Percentiles rank a stretch among this genome's conserved stretches.
Evolutionary conservation across 2,888 invertebrate species (phyloP).

Genomic region (Rhingia campestris): DNA sequence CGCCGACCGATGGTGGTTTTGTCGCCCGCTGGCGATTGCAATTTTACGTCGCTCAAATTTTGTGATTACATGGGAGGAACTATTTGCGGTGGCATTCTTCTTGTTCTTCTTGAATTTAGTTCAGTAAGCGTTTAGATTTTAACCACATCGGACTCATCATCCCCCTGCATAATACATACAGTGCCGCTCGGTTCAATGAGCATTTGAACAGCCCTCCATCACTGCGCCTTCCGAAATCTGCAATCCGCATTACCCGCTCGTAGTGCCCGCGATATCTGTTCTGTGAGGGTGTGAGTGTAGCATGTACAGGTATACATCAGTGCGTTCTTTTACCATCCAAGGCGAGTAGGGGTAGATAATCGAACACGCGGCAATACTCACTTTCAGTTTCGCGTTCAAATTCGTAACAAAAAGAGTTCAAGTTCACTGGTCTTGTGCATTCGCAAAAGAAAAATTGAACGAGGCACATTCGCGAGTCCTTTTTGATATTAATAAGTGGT

Average conservation of each 20-base stretch:
- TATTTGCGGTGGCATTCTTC: slow-evolving; percentile 44
- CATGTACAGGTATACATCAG: slow-evolving; percentile 10
- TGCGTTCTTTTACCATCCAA: slow-evolving; percentile 31
- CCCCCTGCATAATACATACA: slow-evolving; percentile 16
- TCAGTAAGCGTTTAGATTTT: slow-evolving; percentile 81
- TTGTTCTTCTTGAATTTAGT: slow-evolving; percentile 63
- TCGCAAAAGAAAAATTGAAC: slow-evolving; percentile 1
- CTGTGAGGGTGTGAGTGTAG: slow-evolving; percentile 52
- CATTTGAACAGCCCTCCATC: slow-evolving; percentile 45
- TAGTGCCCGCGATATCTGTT: slow-evolving; percentile 40
- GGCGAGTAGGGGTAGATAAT: slow-evolving; percentile 65
- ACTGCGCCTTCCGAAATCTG: slow-evolving; percentile 37
- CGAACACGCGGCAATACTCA: slow-evolving; percentile 56
- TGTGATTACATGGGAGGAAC: slow-evolving; percentile 46
- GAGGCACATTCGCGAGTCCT: slow-evolving; percentile 10
- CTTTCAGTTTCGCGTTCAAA: slow-evolving; percentile 64
- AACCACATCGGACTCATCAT: slow-evolving; percentile 77
- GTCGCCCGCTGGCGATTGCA: slow-evolving; percentile 54
- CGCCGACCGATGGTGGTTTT: slow-evolving; percentile 41
- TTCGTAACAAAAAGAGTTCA: slow-evolving; percentile 61
- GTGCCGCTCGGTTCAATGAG: slow-evolving; percentile 44
- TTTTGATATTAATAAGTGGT: slow-evolving; percentile 5
- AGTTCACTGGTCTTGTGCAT: slow-evolving; percentile 41
- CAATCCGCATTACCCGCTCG: slow-evolving; percentile 27
- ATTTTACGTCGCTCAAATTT: slow-evolving; percentile 54